A percentile compares a stretch with the other conserved stretches of the same genome.
These are phyloP conservation scores for Ochotona curzoniae DNA, from an alignment of 2,113 vertebrate genomes.

Conservation along the genomic window DNA sequence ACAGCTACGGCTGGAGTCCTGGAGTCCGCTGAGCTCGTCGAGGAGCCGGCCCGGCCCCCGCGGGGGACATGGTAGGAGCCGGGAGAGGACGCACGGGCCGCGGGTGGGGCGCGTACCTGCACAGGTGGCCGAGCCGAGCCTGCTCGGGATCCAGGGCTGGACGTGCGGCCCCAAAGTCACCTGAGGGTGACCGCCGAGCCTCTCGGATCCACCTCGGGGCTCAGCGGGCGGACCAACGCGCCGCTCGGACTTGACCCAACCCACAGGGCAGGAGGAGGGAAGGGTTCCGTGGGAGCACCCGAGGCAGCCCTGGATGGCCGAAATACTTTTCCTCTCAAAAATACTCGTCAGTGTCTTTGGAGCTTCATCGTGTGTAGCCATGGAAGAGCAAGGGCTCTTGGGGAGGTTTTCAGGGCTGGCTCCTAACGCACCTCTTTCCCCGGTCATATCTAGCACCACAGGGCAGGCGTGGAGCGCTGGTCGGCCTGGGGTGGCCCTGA, in stretches of 20 bases:
- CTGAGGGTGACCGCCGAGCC: fast-evolving
- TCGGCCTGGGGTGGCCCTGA: not conserved
- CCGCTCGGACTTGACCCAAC: too few relatives aligned
- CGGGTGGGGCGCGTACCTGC: not conserved
- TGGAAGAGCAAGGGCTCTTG: not conserved
- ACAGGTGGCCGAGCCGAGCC: not conserved
- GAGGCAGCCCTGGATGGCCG: not conserved
- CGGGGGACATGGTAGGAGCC: slow-evolving; percentile 17
- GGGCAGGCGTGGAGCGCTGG: not conserved
- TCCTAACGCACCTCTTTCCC: not conserved
- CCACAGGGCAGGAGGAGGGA: not conserved
- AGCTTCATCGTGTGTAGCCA: not conserved
- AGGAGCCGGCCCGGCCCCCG: not conserved
- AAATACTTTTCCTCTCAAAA: not conserved
- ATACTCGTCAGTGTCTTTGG: not conserved
- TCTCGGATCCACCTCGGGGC: not conserved
- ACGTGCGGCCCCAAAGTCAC: not conserved
- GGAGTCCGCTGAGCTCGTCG: not conserved
- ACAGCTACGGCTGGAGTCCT: not conserved
- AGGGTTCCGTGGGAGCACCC: not conserved
- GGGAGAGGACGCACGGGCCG: not conserved
- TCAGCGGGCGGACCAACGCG: too few relatives aligned
- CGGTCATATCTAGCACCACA: not conserved
- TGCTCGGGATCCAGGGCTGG: not conserved
- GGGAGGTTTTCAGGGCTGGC: not conserved